These are phyloP conservation scores for Bothrops jararaca DNA, from an alignment of 2,113 vertebrate species.

Conservation along the genomic window DNA sequence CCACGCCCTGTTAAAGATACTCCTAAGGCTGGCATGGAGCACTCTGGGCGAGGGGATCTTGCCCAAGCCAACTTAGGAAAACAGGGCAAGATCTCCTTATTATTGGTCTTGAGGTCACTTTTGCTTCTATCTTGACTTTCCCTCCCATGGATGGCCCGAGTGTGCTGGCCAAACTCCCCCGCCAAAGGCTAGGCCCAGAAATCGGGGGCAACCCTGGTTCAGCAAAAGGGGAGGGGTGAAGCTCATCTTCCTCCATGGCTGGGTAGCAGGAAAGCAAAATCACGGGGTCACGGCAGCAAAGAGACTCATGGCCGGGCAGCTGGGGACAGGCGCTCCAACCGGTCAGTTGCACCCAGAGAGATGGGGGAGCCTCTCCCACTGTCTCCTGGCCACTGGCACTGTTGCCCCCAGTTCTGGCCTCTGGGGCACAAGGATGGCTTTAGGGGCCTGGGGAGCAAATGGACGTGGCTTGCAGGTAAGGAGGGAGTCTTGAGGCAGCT, in stretches of 20 bases:
- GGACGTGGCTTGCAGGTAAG: too few species aligned
- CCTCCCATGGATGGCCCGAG: not conserved
- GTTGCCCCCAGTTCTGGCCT: not conserved
- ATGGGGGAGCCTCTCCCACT: too few species aligned
- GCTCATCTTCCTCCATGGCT: not conserved
- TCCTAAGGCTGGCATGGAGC: not conserved
- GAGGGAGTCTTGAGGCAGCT: not conserved
- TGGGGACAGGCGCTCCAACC: not conserved
- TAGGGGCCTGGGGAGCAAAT: not conserved
- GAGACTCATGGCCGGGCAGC: not conserved
- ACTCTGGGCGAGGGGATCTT: not conserved
- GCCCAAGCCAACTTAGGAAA: not conserved
- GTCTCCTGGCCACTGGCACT: not conserved
- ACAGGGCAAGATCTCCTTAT: not conserved
- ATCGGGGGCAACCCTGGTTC: not conserved
- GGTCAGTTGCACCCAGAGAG: too few species aligned
- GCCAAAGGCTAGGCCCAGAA: not conserved
- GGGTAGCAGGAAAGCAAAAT: not conserved
- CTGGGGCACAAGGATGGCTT: not conserved
- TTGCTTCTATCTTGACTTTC: not conserved
- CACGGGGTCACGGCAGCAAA: not conserved
- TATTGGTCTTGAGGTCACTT: not conserved
- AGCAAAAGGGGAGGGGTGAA: not conserved
- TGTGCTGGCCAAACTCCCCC: too few species aligned
- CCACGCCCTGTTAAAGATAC: not conserved